phyloP scores from a whole-genome alignment of 2,113 vertebrate species.

The Pithys albifrons region DNA sequence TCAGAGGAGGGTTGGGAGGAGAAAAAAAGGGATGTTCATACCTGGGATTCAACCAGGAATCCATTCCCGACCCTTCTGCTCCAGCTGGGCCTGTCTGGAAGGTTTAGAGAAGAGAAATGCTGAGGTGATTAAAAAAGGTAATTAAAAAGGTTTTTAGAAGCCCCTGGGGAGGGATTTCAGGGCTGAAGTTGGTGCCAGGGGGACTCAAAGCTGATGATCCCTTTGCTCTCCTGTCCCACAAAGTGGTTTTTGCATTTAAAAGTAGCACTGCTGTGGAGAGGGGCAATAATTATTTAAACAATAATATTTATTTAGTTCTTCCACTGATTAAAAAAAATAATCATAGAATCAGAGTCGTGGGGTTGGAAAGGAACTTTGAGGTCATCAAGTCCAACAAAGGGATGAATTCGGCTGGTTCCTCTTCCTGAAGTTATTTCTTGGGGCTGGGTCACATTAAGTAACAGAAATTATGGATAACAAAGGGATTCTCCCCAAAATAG shows the following conservation, averaged over 20 bases:
- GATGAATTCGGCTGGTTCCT: neutral
- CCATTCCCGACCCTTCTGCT: fast-evolving
- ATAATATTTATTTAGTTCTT: neutral
- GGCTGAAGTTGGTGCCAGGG: too few species aligned
- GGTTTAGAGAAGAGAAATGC: neutral
- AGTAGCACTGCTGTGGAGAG: too few species aligned
- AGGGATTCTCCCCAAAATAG: neutral
- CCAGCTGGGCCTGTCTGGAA: fast-evolving
- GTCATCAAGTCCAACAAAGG: neutral
- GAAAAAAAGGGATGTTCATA: neutral
- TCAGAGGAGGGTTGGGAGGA: neutral
- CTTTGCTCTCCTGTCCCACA: too few species aligned
- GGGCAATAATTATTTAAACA: too few species aligned
- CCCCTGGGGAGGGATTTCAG: too few species aligned
- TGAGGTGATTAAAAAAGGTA: neutral
- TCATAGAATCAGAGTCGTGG: neutral
- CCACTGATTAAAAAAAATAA: neutral
- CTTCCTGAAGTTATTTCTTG: neutral
- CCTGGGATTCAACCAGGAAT: neutral
- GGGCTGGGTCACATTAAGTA: neutral
- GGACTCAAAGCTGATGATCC: too few species aligned
- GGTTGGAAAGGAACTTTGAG: neutral
- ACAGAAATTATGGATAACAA: neutral
- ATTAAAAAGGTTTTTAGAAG: neutral
- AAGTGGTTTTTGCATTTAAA: too few species aligned